Conservation (phyloP, 2,888 invertebrate species). For the Pterobdella sp. region DNA sequence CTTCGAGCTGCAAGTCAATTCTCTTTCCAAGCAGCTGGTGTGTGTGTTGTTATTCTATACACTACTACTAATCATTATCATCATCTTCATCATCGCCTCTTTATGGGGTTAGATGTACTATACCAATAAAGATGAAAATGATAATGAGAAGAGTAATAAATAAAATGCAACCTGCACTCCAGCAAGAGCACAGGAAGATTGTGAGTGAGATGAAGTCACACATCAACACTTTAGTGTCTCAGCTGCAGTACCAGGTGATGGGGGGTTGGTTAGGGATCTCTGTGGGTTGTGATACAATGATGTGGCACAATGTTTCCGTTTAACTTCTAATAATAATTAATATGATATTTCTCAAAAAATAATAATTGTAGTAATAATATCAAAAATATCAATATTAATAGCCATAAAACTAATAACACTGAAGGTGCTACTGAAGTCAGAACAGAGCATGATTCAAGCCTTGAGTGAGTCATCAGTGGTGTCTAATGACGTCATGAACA, state of each 20-base stretch:
- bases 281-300: too few relatives aligned
- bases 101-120: too few relatives aligned
- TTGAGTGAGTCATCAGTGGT: not conserved
- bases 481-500: not conserved
- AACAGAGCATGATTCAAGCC: not conserved
- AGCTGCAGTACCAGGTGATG: conserved; percentile 35
- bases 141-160: too few relatives aligned
- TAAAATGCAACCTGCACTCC: too few relatives aligned
- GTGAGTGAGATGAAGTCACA: not conserved
- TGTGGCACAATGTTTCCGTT: not conserved
- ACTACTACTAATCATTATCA: not conserved
- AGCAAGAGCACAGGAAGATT: not conserved
- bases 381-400: too few relatives aligned
- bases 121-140: too few relatives aligned
- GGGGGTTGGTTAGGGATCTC: too few relatives aligned
- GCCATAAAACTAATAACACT: not conserved
- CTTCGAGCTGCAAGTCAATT: not conserved
- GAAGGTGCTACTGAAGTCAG: not conserved
- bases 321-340: not conserved
- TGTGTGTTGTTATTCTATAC: not conserved
- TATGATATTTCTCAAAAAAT: not conserved
- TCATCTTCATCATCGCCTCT: not conserved
- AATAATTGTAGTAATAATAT: too few relatives aligned
- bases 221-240: not conserved
- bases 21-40: not conserved